Evolutionary conservation across 2,888 invertebrate species (phyloP), one percentile per base, ranked within the genome.

Genomic region (Agapostemon virescens): DNA sequence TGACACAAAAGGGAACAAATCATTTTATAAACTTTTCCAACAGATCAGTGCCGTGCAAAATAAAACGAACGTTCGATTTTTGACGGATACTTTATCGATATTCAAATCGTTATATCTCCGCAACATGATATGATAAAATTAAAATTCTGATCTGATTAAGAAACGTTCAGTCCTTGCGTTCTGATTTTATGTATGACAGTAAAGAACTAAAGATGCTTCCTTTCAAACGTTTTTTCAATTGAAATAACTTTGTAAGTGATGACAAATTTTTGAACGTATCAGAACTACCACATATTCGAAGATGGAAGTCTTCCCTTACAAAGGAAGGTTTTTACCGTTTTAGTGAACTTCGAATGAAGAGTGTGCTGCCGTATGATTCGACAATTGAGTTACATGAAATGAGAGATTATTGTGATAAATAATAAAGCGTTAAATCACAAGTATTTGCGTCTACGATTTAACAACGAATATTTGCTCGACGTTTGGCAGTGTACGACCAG

Each of bases 391-490:
- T n/a, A n/a, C n/a, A n/a, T n/a, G 4, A 40, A 40, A 40, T 2
- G 4, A 40, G 6, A 40, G 11, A 40, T 11, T 11, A 40, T 1
- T 42, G 15, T 45, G n/a, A 66, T n/a, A n/a, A n/a, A 70, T 70
- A 66, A 75, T 75, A 70, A 79, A 75, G 70, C 23, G 61, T 61
- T 69, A 38, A 66, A 45, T 45, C 45, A 30, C 36, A 38, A 9
- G 52, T 9, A 7, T 15, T 38, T 67, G 71, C 79, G 67, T 40
- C 42, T 7, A 40, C 38, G 38, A 40, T 40, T 40, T 5, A 40
- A 40, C 45, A 0, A 45, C 20, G 45, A 69, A 76, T 67, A 73
- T 69, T 30, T 71, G 15, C 38, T 45, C 40, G 40, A 49, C n/a
- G 30, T 26, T 45, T 33, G 55, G 61, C 69, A 71, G 75, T 75